Conservation (phyloP, 2,113 vertebrate species). For the Paraplagusia blochii region DNA sequence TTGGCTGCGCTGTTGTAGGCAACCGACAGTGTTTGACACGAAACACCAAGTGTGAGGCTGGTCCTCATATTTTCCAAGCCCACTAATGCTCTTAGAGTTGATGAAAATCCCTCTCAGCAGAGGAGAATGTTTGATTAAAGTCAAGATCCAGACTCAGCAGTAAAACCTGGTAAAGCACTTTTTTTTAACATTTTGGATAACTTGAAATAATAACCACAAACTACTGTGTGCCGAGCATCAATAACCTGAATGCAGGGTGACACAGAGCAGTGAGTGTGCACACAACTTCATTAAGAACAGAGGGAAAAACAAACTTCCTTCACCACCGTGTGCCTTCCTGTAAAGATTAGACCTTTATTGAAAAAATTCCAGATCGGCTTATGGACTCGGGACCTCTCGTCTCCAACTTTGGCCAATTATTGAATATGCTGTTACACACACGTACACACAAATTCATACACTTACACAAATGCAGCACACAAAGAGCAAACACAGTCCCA, state of each 20-base stretch:
- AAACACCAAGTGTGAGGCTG: background rate
- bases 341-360: conserved; percentile 81
- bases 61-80: background rate
- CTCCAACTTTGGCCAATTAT: conserved; percentile 67
- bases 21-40: no score
- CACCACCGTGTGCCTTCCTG: conserved; percentile 63
- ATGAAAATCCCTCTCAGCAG: background rate
- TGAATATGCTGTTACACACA: conserved; percentile 50
- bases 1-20: no score
- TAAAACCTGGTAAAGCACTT: no score
- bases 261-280: background rate
- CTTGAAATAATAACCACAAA: background rate
- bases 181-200: background rate
- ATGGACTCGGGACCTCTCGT: conserved; percentile 62
- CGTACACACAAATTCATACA: conserved; percentile 20
- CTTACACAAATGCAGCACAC: conserved; percentile 36
- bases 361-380: conserved; percentile 83
- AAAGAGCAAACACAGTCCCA: conserved; percentile 54
- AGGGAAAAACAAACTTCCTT: conserved; percentile 20
- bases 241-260: background rate
- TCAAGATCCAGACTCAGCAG: background rate
- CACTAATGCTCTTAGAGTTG: conserved; percentile 1
- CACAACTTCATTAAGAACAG: conserved; percentile 19
- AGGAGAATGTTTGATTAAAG: background rate
- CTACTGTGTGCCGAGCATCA: background rate